These are phyloP conservation scores for Pantherophis vulpinus DNA, from an alignment of 2,797 vertebrate species.

Conservation along the genomic window DNA sequence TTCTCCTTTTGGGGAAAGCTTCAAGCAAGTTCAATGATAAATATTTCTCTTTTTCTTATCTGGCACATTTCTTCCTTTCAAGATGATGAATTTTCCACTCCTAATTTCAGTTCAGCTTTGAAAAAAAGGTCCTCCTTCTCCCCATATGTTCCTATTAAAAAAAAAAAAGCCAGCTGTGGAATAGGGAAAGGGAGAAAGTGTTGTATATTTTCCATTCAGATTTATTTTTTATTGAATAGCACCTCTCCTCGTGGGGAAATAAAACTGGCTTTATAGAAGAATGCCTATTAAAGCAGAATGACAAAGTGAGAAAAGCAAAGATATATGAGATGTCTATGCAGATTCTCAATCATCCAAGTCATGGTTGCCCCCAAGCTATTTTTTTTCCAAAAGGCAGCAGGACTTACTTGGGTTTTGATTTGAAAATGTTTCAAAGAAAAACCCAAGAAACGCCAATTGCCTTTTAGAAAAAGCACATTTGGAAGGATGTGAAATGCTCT, in stretches of 20 bases:
- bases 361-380: background rate
- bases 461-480: background rate
- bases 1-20: background rate
- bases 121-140: background rate
- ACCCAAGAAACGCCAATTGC: background rate
- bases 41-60: background rate
- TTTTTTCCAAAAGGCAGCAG: background rate
- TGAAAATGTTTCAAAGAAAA: background rate
- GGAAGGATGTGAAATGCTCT: background rate
- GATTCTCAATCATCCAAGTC: background rate
- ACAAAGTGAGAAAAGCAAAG: background rate
- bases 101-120: background rate
- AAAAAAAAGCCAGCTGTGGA: background rate
- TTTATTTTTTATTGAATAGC: background rate
- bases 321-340: constrained; percentile 4
- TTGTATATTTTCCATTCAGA: background rate
- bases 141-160: background rate
- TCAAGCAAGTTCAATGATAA: background rate
- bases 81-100: background rate
- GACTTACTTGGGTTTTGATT: background rate
- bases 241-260: background rate
- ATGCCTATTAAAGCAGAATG: background rate
- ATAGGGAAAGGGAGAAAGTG: background rate
- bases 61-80: background rate
- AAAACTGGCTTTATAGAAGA: background rate